phyloP scores from a whole-genome alignment of 2,888 invertebrate species.

The Nomada ferruginata region DNA sequence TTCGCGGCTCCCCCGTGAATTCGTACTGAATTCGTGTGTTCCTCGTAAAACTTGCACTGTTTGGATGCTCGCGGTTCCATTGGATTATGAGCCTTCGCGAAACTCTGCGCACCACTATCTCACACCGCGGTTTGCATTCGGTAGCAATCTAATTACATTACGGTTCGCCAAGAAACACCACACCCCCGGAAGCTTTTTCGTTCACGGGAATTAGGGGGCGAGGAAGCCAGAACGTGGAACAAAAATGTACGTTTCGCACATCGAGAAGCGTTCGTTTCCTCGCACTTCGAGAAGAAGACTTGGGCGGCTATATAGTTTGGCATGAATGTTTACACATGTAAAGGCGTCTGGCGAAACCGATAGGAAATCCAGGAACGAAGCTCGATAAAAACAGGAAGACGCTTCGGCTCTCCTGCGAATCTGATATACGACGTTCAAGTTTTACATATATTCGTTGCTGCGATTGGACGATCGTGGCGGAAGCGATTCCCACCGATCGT shows the following conservation, averaged over 20 bases:
- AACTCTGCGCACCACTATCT: slow-evolving; percentile 13
- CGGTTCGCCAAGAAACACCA: background rate
- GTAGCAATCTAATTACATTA: slow-evolving; percentile 37
- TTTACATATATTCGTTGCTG: slow-evolving; percentile 17
- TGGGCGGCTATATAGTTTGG: background rate
- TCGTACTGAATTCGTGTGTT: slow-evolving; percentile 5
- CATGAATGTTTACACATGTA: slow-evolving; percentile 7
- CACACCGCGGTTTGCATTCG: background rate
- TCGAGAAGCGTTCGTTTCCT: background rate
- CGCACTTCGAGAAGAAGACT: background rate
- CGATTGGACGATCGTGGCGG: slow-evolving; percentile 21
- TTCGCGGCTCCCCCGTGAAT: slow-evolving; percentile 6
- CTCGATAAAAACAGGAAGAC: slow-evolving; percentile 26
- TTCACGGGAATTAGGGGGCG: background rate
- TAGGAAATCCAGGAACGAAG: slow-evolving; percentile 8
- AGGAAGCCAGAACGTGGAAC: background rate
- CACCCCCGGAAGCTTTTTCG: background rate
- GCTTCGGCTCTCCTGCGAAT: slow-evolving; percentile 10
- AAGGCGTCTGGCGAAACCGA: background rate
- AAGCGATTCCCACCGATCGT: slow-evolving; percentile 19
- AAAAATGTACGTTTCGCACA: background rate
- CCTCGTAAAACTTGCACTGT: slow-evolving; percentile 5
- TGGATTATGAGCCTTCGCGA: slow-evolving; percentile 12
- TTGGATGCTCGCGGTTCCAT: background rate
- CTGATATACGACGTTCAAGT: background rate